Evolutionary conservation across 30 jellyfish, hydroid and myxozoan genomes (phyloP).

Genomic region (Morbakka virulenta): DNA sequence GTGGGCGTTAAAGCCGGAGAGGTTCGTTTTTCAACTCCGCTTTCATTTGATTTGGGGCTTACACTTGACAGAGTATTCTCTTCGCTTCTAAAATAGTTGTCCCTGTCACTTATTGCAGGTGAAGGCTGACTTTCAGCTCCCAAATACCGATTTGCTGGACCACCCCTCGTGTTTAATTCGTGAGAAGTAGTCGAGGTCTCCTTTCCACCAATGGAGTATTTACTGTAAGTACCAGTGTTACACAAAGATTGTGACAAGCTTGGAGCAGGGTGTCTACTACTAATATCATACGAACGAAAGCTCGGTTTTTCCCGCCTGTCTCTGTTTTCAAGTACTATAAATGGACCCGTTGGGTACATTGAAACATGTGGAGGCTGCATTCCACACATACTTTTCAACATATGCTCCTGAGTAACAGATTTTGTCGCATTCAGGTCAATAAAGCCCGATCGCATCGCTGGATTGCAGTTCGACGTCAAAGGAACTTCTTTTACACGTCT

Average conservation of each 20-base stretch:
- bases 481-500: too few species aligned
- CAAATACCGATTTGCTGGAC: background rate
- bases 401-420: background rate
- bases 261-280: background rate
- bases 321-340: background rate
- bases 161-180: background rate
- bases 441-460: background rate
- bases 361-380: background rate
- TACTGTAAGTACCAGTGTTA: background rate
- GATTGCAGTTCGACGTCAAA: too few species aligned
- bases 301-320: background rate
- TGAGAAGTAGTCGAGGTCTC: background rate
- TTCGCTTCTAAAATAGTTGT: background rate
- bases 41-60: background rate
- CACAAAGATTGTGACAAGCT: background rate
- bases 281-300: too few species aligned
- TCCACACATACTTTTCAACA: background rate
- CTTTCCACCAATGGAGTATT: background rate
- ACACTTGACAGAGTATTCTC: background rate
- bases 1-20: background rate
- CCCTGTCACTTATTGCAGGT: background rate
- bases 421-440: background rate
- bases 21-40: background rate
- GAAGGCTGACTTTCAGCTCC: background rate
- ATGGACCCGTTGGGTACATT: background rate